phyloP scores from a whole-genome alignment of 2,113 vertebrate species.

The Atherinomorus stipes region DNA sequence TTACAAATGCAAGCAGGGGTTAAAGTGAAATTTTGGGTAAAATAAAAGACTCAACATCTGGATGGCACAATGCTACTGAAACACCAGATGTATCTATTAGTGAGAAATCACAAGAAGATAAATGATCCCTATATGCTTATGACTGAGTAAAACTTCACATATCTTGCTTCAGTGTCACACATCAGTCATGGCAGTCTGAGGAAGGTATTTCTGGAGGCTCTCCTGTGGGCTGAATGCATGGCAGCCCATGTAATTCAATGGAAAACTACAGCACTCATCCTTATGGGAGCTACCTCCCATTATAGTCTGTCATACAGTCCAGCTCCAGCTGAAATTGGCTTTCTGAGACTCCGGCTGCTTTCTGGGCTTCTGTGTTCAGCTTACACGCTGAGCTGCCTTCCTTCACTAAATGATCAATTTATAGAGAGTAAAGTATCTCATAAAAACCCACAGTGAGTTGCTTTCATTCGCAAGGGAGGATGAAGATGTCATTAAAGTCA shows the following conservation, averaged over 20 bases:
- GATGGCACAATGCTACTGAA: background rate
- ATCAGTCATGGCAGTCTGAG: background rate
- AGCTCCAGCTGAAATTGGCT: constrained; percentile 6
- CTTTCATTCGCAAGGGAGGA: background rate
- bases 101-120: no score
- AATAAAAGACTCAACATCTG: background rate
- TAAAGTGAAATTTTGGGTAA: background rate
- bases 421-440: background rate
- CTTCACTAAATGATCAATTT: background rate
- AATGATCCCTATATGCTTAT: background rate
- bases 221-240: background rate
- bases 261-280: background rate
- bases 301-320: constrained; percentile 6
- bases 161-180: background rate
- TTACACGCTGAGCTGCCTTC: background rate
- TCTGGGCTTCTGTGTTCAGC: background rate
- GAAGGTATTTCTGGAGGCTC: background rate
- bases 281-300: constrained; percentile 5
- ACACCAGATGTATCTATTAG: background rate
- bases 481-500: background rate
- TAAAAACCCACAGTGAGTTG: background rate
- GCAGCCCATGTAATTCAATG: constrained; percentile 1
- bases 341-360: constrained; percentile 4
- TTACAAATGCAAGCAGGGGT: background rate
- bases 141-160: background rate